Conservation (phyloP, 2,888 invertebrate species). For the Acleris holmiana region DNA sequence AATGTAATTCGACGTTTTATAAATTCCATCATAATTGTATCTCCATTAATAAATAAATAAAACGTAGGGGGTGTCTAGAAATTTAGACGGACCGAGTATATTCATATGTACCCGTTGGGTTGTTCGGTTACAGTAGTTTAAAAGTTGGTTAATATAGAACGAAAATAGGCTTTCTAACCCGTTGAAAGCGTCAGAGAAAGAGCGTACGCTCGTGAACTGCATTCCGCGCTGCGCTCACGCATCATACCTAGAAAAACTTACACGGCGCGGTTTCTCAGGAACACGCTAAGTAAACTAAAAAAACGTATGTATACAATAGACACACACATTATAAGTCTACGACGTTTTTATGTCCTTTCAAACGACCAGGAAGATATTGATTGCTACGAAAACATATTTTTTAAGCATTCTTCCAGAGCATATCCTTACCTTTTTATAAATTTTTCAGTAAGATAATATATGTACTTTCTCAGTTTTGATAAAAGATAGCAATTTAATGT, state of each 20-base stretch:
- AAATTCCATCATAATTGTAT: too few species aligned
- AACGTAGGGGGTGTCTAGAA: too few species aligned
- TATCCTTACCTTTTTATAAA: too few species aligned
- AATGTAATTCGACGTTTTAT: too few species aligned
- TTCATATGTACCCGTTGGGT: too few species aligned
- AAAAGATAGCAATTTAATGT: too few species aligned
- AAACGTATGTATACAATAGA: constrained; percentile 57
- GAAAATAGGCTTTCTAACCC: constrained; percentile 36
- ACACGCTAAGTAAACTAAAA: constrained; percentile 60
- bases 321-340: constrained; percentile 48
- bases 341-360: constrained; percentile 43
- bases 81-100: too few species aligned
- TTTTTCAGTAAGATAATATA: too few species aligned
- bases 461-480: too few species aligned
- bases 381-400: constrained; percentile 14
- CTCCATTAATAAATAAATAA: too few species aligned
- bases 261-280: constrained; percentile 60
- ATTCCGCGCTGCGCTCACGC: constrained; percentile 62
- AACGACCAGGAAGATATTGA: constrained; percentile 41
- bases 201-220: constrained; percentile 50
- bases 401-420: too few species aligned
- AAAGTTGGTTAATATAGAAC: background rate
- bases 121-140: too few species aligned
- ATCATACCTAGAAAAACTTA: constrained; percentile 67
- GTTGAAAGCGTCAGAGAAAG: constrained; percentile 50